A percentile compares a stretch with the other conserved stretches of the same genome.
Conservation (phyloP, 2,888 invertebrate genomes). For the Eutolmus rufibarbis region DNA sequence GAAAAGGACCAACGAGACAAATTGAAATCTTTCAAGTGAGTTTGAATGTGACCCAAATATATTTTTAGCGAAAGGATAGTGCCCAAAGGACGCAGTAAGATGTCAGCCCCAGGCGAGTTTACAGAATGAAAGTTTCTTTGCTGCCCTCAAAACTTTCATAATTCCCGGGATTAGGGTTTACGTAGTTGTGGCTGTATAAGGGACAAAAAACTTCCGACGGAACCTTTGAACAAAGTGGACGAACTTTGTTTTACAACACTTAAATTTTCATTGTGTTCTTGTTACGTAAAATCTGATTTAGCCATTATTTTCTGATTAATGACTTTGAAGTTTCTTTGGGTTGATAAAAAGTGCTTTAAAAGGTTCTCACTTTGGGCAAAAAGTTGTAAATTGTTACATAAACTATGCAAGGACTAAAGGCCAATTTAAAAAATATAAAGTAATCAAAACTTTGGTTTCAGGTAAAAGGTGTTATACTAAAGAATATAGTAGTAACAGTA, state of each 20-base stretch:
- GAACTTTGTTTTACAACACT: background rate
- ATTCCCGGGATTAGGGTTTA: background rate
- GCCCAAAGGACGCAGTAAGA: background rate
- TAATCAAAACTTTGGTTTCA: background rate
- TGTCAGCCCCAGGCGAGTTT: background rate
- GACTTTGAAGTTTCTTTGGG: background rate
- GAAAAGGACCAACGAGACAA: background rate
- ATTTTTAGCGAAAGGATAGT: background rate
- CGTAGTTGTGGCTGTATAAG: background rate
- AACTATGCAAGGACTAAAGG: background rate
- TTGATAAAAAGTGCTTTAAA: background rate
- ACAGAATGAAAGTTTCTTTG: background rate
- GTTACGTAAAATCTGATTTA: background rate
- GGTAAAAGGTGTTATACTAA: too few relatives aligned
- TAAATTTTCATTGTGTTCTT: background rate
- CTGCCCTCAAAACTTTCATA: background rate
- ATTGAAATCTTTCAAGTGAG: background rate
- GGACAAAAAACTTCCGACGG: background rate
- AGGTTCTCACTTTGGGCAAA: background rate
- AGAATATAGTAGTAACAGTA: too few relatives aligned
- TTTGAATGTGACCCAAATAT: background rate
- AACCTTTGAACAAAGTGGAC: background rate
- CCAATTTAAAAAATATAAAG: background rate
- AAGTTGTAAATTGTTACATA: background rate
- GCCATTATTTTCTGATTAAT: background rate